These are phyloP conservation scores for Linnaemya tessellans DNA, from an alignment of 2,888 invertebrate species.

Conservation along the genomic window DNA sequence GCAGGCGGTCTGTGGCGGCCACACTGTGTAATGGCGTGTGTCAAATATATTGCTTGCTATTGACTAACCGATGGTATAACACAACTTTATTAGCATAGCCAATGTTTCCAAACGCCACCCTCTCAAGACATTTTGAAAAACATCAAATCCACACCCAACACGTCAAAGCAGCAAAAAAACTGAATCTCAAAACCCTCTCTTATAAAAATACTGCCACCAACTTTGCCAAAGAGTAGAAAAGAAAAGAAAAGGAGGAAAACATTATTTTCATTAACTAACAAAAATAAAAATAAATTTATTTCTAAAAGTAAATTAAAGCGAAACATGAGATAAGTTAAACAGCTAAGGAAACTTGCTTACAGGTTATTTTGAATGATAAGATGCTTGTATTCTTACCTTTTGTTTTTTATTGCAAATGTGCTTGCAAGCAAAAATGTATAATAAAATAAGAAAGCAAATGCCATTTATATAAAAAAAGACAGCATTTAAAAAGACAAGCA, in stretches of 20 bases:
- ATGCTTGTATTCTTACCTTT: background rate
- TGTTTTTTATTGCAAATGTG: background rate
- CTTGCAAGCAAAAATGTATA: slow-evolving; percentile 3
- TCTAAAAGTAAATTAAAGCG: background rate
- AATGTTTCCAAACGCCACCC: too few species aligned
- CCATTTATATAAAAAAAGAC: slow-evolving; percentile 11
- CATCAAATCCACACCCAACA: too few species aligned
- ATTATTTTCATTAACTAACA: background rate
- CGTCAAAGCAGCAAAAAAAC: too few species aligned
- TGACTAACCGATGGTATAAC: too few species aligned
- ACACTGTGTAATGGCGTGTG: too few species aligned
- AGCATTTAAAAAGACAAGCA: slow-evolving; percentile 58
- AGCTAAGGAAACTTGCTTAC: background rate
- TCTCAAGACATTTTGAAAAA: too few species aligned
- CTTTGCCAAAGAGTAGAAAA: too few species aligned
- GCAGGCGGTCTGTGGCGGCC: too few species aligned
- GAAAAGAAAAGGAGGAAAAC: background rate
- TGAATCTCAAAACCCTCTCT: too few species aligned
- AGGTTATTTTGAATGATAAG: background rate
- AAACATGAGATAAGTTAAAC: background rate
- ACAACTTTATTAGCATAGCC: too few species aligned
- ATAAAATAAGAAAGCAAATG: slow-evolving; percentile 9
- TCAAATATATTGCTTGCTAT: too few species aligned
- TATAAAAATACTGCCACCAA: too few species aligned
- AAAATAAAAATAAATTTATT: background rate